A percentile compares a stretch with the other conserved stretches of the same genome.
These are phyloP conservation scores for Podarcis muralis DNA, from an alignment of 2,113 vertebrate genomes.

Conservation along the genomic window DNA sequence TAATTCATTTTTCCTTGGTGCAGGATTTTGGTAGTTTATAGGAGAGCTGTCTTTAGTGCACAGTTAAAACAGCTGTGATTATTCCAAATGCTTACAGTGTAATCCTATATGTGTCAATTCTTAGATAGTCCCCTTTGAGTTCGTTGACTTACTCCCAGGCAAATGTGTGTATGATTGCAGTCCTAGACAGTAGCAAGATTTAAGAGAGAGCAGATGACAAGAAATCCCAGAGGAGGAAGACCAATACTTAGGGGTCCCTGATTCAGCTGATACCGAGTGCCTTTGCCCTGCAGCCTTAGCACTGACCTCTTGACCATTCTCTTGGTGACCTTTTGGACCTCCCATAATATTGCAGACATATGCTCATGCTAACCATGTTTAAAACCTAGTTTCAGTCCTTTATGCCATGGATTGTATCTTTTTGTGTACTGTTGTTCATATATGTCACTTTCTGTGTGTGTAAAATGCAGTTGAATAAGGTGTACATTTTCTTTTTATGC, in stretches of 20 bases:
- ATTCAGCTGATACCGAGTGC: background rate
- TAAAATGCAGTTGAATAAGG: background rate
- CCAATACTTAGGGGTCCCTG: background rate
- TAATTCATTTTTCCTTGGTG: background rate
- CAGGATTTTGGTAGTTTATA: background rate
- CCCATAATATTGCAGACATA: background rate
- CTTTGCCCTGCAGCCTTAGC: background rate
- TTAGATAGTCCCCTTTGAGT: background rate
- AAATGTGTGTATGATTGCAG: background rate
- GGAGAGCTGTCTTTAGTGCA: background rate
- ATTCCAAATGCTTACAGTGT: background rate
- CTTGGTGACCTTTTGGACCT: background rate
- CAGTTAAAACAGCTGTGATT: background rate
- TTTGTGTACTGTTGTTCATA: rapidly evolving
- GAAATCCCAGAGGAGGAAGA: background rate
- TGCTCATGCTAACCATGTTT: background rate
- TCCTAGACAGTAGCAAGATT: background rate
- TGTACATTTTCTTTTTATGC: rapidly evolving
- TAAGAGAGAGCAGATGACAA: too few species aligned
- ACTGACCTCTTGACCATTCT: background rate
- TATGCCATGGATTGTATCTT: too few species aligned
- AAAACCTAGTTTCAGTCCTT: rapidly evolving
- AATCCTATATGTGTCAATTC: too few species aligned
- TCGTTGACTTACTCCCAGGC: background rate
- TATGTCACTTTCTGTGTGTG: rapidly evolving